Evolutionary conservation across 2,113 vertebrate genomes (phyloP), one percentile per base, ranked within the genome.

Genomic region (Hucho hucho): DNA sequence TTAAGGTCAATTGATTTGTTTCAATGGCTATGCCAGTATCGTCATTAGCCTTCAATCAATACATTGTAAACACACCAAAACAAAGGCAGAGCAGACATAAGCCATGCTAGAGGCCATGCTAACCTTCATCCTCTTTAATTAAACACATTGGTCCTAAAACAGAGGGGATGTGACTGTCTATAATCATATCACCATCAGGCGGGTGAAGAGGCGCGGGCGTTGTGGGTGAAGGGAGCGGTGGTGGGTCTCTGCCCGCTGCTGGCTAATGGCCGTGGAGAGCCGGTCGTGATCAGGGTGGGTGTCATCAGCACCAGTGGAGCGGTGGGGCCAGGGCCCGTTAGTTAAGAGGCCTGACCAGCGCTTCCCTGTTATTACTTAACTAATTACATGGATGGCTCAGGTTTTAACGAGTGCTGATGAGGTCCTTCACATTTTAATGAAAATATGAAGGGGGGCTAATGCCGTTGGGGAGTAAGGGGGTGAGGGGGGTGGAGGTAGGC

Each of bases 311-410:
- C 74, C 65, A 69, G 77, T 26, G 63, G 12, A 65, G 64, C 12
- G 22, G 64, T 22, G 64, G 64, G 28, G 64, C 64, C 25, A 28
- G 65, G 25, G 66, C 78, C 61, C 75, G 77, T 68, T 66, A 75
- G 37, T 43, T 43, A 80, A 81, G 76, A 81, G 75, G 78, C 70
- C 71, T 58, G 80, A 69, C 66, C 67, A 68, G 65, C 69, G 64
- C 80, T 84, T 28, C 75, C 74, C 81, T 24, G 80, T 80, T 84
- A 83, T 84, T 79, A 84, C 82, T 86, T 81, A 81, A 83, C 81
- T 87, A 89, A 89, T 86, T 89, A 83, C 77, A 80, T 73, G 78
- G 69, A 77, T 75, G 79, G 79, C 74, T 64, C 76, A 82, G 83
- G 83, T 80, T 78, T 32, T 29, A 70, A 53, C 49, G 13, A 18